Evolutionary conservation across 2,113 vertebrate species (phyloP), one percentile per base, ranked within the genome.

Genomic region (Kryptolebias marmoratus): DNA sequence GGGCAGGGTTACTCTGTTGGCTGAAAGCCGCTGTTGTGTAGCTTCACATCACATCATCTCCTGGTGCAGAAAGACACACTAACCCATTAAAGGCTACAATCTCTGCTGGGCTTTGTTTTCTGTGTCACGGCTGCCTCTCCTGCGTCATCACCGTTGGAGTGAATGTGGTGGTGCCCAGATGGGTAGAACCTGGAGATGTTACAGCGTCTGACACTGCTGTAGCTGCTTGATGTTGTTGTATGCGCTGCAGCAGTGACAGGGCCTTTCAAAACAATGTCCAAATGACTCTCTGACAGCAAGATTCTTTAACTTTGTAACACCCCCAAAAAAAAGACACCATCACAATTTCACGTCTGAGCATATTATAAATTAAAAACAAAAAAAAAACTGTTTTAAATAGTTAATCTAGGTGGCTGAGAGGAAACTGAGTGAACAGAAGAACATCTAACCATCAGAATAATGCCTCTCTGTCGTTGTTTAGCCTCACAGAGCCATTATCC

Each of bases 31-130:
- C 80, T 76, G 81, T 69, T 80, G 79, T 83, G 81, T 71, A 75
- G 75, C 77, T 57, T 85, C 69, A 72, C 79, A 88, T 87, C 86
- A 87, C 87, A 87, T 88, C 81, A 80, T 71, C 87, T 75, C 52
- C 69, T 75, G 76, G 74, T 80, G 81, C 87, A 88, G 75, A 89
- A 83, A 77, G 57, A 39, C 84, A 70, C 83, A 88, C 81, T 85
- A 81, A 89, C 81, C 87, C 86, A 87, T 91, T 90, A 81, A 42
- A 6, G 71, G 58, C 74, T 73, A 77, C 84, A 74, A 56, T 71
- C 75, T 80, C 73, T 61, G 76, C 45, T 63, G 55, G 44, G 61
- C 31, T 70, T 22, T 3, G 68, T 66, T 68, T 44, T 82, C 79
- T 83, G 81, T 86, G 78, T 86, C 81, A 87, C 22, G 47, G 68